Evolutionary conservation across 2,888 invertebrate genomes (phyloP).

Genomic region (Serrognathus titanus): DNA sequence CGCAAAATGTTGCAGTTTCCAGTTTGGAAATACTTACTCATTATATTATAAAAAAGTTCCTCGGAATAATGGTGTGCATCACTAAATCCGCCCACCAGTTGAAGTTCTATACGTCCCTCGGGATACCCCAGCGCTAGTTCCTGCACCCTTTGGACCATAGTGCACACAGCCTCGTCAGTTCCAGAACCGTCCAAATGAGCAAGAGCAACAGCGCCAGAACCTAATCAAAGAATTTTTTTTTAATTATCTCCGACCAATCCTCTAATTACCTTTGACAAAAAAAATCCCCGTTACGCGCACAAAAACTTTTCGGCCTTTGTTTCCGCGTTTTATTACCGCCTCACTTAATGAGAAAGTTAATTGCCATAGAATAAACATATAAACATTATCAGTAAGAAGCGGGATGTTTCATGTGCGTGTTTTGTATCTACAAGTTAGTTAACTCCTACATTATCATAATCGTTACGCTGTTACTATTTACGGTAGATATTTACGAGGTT

Average conservation of each 20-base stretch:
- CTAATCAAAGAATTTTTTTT: slow-evolving; percentile 48
- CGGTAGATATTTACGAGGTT: not conserved
- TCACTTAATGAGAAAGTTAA: too few species aligned
- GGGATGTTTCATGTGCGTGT: too few species aligned
- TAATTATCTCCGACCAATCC: too few species aligned
- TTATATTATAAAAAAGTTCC: slow-evolving; percentile 82
- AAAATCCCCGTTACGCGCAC: too few species aligned
- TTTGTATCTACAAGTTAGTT: too few species aligned
- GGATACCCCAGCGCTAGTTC: slow-evolving; percentile 82
- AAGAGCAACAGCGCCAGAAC: slow-evolving; percentile 83
- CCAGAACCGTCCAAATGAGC: slow-evolving; percentile 84
- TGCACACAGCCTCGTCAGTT: slow-evolving; percentile 76
- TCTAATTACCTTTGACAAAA: too few species aligned
- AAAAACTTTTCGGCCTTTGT: too few species aligned
- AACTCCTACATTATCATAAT: too few species aligned
- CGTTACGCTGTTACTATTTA: not conserved
- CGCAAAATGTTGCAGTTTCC: too few species aligned
- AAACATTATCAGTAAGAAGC: too few species aligned
- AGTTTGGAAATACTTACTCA: slow-evolving; percentile 63
- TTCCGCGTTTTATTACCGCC: too few species aligned
- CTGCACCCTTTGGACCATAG: slow-evolving; percentile 82
- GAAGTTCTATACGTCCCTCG: slow-evolving; percentile 84
- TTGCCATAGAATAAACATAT: too few species aligned
- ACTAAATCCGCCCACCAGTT: slow-evolving; percentile 87
- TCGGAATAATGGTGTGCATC: slow-evolving; percentile 85